Evolutionary conservation across 2,113 vertebrate species (phyloP).

Genomic region (Eupsittula cactorum): DNA sequence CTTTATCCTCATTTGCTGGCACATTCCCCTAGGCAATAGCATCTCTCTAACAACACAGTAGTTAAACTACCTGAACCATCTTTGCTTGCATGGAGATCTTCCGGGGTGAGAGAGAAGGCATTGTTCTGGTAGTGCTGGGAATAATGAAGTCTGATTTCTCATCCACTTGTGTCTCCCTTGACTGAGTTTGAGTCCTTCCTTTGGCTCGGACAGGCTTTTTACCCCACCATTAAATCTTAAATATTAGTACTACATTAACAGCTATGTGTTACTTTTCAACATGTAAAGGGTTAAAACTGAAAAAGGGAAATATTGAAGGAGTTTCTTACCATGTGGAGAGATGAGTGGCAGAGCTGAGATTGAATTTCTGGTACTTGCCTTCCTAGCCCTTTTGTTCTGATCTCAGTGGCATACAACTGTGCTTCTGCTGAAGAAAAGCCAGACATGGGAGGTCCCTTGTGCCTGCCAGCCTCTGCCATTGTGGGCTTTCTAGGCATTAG

Average conservation of each 20-base stretch:
- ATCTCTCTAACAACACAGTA: neutral
- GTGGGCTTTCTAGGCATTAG: neutral
- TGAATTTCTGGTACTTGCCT: neutral
- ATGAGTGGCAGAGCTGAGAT: neutral
- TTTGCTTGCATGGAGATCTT: neutral
- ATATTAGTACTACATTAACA: neutral
- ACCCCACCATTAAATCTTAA: neutral
- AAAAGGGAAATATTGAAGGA: neutral
- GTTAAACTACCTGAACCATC: neutral
- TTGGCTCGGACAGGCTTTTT: neutral
- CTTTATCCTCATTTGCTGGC: neutral
- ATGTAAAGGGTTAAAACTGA: neutral
- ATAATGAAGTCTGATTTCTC: neutral
- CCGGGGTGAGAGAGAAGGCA: neutral
- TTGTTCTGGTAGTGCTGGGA: neutral
- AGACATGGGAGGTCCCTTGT: neutral
- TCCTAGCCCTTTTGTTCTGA: neutral
- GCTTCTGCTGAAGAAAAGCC: neutral
- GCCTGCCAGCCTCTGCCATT: neutral
- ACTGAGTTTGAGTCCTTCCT: neutral
- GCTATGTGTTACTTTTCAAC: neutral
- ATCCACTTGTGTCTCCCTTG: neutral
- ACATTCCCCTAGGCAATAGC: neutral
- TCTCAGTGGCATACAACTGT: neutral
- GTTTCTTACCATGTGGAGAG: neutral